Conservation (phyloP, 2,113 vertebrate species). For the Rhipidura dahli region DNA sequence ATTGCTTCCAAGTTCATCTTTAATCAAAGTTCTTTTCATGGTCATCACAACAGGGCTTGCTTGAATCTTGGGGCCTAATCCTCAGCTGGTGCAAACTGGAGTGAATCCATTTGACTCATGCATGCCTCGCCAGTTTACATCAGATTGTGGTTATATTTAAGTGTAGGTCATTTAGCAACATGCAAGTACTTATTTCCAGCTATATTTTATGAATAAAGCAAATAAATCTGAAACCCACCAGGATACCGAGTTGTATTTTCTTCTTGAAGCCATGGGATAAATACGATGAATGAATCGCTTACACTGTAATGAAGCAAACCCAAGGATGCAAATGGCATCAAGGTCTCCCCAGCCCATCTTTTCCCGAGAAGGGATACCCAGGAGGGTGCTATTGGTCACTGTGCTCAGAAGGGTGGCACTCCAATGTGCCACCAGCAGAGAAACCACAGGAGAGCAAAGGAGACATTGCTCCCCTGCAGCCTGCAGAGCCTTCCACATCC, state of each 20-base stretch:
- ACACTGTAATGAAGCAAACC: background rate
- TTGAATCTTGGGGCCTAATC: background rate
- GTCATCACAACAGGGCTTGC: background rate
- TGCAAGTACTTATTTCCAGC: background rate
- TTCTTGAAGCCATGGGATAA: background rate
- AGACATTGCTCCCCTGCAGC: background rate
- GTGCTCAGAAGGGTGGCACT: background rate
- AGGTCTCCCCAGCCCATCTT: background rate
- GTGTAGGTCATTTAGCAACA: background rate
- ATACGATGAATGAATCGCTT: background rate
- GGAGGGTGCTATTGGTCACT: background rate
- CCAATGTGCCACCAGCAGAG: background rate
- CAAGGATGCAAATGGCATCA: background rate
- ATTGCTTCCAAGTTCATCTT: background rate
- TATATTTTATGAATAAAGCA: background rate
- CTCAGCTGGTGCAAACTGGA: background rate
- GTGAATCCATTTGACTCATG: background rate
- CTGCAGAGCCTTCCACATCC: background rate
- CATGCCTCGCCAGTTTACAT: background rate
- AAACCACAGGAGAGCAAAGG: background rate
- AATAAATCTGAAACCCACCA: background rate
- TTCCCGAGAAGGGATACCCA: background rate
- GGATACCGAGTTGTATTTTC: background rate
- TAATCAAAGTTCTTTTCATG: background rate
- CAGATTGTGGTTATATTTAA: slow-evolving; percentile 7